Base-by-base conservation (phyloP, 2,797 vertebrate species). In the Oreortyx pictus region DNA sequence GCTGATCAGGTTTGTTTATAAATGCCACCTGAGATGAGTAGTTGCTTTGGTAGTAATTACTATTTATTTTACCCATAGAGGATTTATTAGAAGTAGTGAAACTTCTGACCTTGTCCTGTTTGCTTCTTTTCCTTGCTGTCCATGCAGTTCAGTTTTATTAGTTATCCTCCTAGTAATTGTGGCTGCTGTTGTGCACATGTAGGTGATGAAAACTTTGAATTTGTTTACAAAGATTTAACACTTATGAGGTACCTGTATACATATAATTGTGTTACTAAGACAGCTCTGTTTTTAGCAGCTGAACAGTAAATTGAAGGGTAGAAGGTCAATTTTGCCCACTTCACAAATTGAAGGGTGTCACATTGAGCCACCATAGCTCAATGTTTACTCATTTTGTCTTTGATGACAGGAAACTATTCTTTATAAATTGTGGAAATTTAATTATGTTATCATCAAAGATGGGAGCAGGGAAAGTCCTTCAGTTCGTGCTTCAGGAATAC, bases 1-100 rank as follows among this genome's bases (percentile, higher is more conserved):
- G 92, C 97, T 86, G 97, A 98, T 93, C 97, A 99, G 98, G 98
- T 99, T 98, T 98, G 98, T 98, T 65, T 75, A 49, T 72, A 80
- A 88, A 74, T 82, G 19, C 65, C 71, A 44, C 14, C 50, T 65
- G 76, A 65, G 59, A 54, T 39, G 56, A 71, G 31, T 94, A 93
- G 96, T 71, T 91, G 83, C 93, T 87, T 92, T 74, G 78, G 25
- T 84, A 86, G 71, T 94, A 89, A 86, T 10, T 87, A 88, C 75
- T 54, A n/a, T 85, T 90, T 85, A 5, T 66, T 90, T 77, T 60
- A 49, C 52, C 68, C 71, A 7, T 43, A 7, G 66, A 84, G 88
- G 31, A 31, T 82, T 73, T 72, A 19, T 41, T 94, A 86, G 90
- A 82, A 83, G 50, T 92, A 91, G 73, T 89, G 79, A 72, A 91